A percentile compares a stretch with the other conserved stretches of the same genome.
Conservation (phyloP, 2,797 vertebrate genomes). For the Amazona ochrocephala region DNA sequence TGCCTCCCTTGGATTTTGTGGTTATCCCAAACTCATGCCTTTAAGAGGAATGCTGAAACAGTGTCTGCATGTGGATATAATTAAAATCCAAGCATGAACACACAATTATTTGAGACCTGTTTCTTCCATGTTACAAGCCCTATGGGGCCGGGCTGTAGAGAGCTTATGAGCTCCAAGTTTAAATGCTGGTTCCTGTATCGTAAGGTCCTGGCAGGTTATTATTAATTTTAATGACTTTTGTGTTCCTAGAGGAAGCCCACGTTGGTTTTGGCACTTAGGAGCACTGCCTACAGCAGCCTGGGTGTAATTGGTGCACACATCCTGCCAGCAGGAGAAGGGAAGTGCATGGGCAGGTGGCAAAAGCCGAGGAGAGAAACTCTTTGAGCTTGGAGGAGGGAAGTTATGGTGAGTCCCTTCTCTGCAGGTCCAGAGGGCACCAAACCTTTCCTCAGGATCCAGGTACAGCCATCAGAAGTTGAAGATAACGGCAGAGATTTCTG, state of each 20-base stretch:
- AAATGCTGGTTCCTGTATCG: neutral
- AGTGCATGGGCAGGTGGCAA: neutral
- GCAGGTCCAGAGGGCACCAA: neutral
- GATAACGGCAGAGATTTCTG: neutral
- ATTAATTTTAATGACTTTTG: conserved; percentile 2
- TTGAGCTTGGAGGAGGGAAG: neutral
- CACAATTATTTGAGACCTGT: neutral
- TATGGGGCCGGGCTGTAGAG: neutral
- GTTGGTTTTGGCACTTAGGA: neutral
- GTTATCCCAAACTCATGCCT: neutral
- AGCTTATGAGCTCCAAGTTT: neutral
- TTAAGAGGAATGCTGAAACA: neutral
- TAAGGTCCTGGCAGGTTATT: neutral
- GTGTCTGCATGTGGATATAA: neutral
- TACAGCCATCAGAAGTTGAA: neutral
- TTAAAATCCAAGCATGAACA: conserved; percentile 1
- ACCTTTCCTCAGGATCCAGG: neutral
- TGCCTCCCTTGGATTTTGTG: neutral
- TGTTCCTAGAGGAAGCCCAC: neutral
- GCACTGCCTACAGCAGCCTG: neutral
- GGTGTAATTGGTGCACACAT: neutral
- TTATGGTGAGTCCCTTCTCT: neutral
- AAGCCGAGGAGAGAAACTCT: neutral
- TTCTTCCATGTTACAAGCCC: conserved; percentile 2
- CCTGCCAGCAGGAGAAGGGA: neutral